Base-by-base conservation (phyloP, 2,797 vertebrate species). In the Dipus sagitta region DNA sequence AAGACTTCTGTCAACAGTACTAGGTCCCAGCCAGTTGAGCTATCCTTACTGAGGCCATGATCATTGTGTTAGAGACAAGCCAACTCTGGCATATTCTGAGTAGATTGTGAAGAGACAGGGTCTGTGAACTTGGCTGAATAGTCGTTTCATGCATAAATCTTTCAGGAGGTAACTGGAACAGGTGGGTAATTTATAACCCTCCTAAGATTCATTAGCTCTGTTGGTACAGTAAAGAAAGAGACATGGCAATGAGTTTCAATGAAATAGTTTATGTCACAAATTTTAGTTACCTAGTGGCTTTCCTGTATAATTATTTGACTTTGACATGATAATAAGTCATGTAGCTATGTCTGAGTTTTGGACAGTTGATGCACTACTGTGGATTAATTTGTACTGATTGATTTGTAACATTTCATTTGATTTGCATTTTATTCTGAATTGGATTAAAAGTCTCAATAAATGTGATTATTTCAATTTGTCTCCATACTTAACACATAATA, bases 371-470 rank as follows among this genome's bases (percentile, higher is more conserved):
- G 21, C 83, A 64, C 26, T 28, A 28, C n/a, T 93, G 11, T 75
- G 34, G 8, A 34, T 86, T 38, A 72, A 30, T 80, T 74, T 80
- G 32, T 38, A 78, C 26, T 91, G 54, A 28, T 42, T 92, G 95
- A 65, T 90, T 92, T 95, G 28, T 96, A 70, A 74, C 23, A 34
- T 90, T 94, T 42, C 28, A 38, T 88, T 93, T 84, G 47, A 68
- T 86, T 94, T 95, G 20, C 4, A 42, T 75, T 94, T 91, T 94
- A 72, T 92, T 92, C n/a, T 81, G 14, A 14, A 58, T 58, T 76
- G 54, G 30, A 6, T 32, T 30, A 64, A 86, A 42, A 88, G 88
- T 28, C 14, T 94, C 64, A 90, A 67, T 96, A 96, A 92, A 91
- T 91, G 34, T 88, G 38, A 60, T 80, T 91, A 62, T 90, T 94